Conservation (phyloP, 2,888 invertebrate genomes). For the Rugalucina vietnamica region DNA sequence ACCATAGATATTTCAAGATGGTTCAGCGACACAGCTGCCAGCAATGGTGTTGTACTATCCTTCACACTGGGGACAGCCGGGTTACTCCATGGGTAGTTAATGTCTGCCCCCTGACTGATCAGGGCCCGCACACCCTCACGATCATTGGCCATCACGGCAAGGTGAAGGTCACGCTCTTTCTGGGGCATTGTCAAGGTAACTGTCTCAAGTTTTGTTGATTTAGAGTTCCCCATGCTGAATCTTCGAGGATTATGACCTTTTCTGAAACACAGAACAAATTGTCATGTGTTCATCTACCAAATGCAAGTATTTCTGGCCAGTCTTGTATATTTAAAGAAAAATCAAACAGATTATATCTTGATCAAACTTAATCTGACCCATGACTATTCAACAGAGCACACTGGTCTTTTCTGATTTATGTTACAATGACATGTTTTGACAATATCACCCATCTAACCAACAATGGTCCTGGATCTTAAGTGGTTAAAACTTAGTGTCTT, state of each 20-base stretch:
- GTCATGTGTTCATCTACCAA: background rate
- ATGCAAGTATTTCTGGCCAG: too few species aligned
- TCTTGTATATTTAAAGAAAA: too few species aligned
- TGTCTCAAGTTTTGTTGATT: conserved; percentile 77
- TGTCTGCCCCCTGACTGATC: conserved; percentile 81
- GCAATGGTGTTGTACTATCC: conserved; percentile 84
- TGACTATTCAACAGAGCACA: too few species aligned
- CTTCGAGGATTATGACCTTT: background rate
- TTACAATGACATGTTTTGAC: too few species aligned
- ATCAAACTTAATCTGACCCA: too few species aligned
- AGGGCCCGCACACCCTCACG: conserved; percentile 78
- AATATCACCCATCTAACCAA: too few species aligned
- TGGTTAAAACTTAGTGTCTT: too few species aligned
- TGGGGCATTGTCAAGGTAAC: conserved; percentile 82
- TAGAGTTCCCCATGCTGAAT: conserved; percentile 80
- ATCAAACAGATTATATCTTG: too few species aligned
- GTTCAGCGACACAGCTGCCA: conserved; percentile 84
- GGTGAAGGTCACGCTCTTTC: conserved; percentile 82
- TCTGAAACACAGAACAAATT: background rate
- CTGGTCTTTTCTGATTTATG: too few species aligned
- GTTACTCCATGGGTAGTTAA: conserved; percentile 84
- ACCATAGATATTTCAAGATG: conserved; percentile 84
- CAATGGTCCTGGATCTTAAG: too few species aligned
- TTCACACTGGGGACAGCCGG: conserved; percentile 84
- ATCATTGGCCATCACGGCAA: conserved; percentile 84